Evolutionary conservation across 1,140 invertebrate genomes (phyloP), one percentile per base, ranked within the genome.

Genomic region (Bombus terrestris): DNA sequence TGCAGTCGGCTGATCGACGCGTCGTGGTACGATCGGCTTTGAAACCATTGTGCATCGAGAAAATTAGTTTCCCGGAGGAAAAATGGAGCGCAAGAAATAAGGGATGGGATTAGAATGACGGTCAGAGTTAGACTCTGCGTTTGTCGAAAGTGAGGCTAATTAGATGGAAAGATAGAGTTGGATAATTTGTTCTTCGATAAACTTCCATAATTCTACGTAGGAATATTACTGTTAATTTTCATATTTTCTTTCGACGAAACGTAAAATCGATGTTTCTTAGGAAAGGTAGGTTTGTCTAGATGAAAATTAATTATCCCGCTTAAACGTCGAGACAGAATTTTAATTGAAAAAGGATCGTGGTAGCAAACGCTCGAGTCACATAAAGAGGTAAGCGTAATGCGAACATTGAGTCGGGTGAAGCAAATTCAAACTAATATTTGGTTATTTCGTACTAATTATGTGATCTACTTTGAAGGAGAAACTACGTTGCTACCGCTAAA

Each of bases 361-460:
- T 10, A 59, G 25, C 15, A 37, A 39, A 41, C 68, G 62, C 64
- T 5, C 15, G 68, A 69, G 4, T 15, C n/a, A 39, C 39, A 81
- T 81, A 57, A 73, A 81, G 37, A 28, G 5, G 12, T 0, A 18
- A 32, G 18, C 6, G 13, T 12, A 59, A 1, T 37, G 22, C 32
- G 64, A 37, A 59, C 12, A 57, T 81, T 25, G 25, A 53, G 28
- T 47, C 43, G 4, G 4, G 15, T 13, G 25, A 69, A 53, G 25
- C 35, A n/a, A 39, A 32, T 25, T 66, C 22, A 47, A 84, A 84
- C 43, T 53, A 18, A 75, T 43, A 78, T 53, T 53, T 53, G 57
- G 57, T 84, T 84, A 76, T 79, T 79, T 78, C 37, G 43, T 57
- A 43, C 35, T 79, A 68, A 83, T 77, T 77, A 77, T 57, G 22